Conservation (phyloP, 2,113 vertebrate species). For the Ictidomys tridecemlineatus region DNA sequence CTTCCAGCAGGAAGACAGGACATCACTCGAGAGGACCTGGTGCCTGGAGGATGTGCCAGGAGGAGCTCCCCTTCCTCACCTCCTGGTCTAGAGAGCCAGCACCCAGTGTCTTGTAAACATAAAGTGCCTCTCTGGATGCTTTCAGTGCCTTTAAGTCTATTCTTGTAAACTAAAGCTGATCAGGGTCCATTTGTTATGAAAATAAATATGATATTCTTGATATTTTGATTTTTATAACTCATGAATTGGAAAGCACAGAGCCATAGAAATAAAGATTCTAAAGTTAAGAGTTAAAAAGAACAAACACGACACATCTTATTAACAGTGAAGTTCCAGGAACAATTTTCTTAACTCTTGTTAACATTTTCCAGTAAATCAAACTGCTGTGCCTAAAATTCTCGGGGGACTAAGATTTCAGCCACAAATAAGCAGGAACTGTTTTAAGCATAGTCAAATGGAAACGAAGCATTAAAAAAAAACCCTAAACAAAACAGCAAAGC, state of each 20-base stretch:
- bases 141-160: neutral
- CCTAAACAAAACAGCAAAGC: neutral
- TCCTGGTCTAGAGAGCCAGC: neutral
- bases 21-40: neutral
- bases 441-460: neutral
- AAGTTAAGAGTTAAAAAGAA: neutral
- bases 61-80: neutral
- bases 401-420: slow-evolving; percentile 55
- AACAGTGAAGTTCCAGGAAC: slow-evolving; percentile 46
- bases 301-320: neutral
- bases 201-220: neutral
- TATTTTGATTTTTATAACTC: slow-evolving; percentile 18
- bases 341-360: slow-evolving; percentile 55
- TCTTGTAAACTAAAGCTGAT: neutral
- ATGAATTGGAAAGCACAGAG: slow-evolving; percentile 32
- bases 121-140: neutral
- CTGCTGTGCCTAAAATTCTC: slow-evolving; percentile 33
- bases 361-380: slow-evolving; percentile 56
- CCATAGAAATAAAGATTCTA: slow-evolving; percentile 43
- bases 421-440: slow-evolving; percentile 37
- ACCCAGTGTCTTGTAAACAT: neutral
- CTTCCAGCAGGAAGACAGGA: neutral
- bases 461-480: neutral
- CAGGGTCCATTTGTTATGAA: neutral
- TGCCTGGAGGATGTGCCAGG: neutral